Evolutionary conservation across 2,888 invertebrate species (phyloP), one percentile per base, ranked within the genome.

Genomic region (Hesperia comma): DNA sequence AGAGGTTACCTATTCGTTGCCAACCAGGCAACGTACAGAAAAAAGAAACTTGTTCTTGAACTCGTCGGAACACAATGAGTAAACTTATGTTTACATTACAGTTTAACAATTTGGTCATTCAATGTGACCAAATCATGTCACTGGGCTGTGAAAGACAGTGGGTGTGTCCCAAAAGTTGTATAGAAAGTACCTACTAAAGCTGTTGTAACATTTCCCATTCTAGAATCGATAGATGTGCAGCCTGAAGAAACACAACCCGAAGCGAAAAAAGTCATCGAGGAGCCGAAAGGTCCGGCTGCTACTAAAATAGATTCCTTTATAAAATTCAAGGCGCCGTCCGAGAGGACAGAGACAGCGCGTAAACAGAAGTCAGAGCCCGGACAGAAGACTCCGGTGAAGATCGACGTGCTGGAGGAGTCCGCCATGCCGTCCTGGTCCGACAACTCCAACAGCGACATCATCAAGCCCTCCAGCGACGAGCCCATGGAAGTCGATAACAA

Each of bases 341-440:
- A 82, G 0, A 46, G 57, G 43, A 68, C 75, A 6, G 81, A 66
- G 10, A 88, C 82, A 68, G 86, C 88, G 0, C 85, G 84, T 0
- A 87, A 83, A 63, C 75, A 79, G n/a, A 84, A 82, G 72, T 71
- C 71, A 0, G 72, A 74, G 10, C 66, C 58, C 14, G 53, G 71
- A 0, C 81, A 82, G 53, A 91, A 88, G 66, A 92, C 90, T 1
- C 90, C 91, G 0, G 81, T 91, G 0, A 90, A 90, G 74, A 79
- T 88, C 8, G 91, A 92, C 26, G 78, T 90, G 0, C 68, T 92
- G 2, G 86, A 90, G 12, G 93, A 93, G 72, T 85, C 86, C 0
- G 93, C 93, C 0, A 92, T 93, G 93, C 86, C 85, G 0, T 89
- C 93, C 0, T 93, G 93, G 93, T 91, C 91, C 0, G 92, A 93